A percentile compares a stretch with the other conserved stretches of the same genome.
Evolutionary conservation across 1,140 invertebrate species (phyloP).

Genomic region (Panagrolaimus sp.): DNA sequence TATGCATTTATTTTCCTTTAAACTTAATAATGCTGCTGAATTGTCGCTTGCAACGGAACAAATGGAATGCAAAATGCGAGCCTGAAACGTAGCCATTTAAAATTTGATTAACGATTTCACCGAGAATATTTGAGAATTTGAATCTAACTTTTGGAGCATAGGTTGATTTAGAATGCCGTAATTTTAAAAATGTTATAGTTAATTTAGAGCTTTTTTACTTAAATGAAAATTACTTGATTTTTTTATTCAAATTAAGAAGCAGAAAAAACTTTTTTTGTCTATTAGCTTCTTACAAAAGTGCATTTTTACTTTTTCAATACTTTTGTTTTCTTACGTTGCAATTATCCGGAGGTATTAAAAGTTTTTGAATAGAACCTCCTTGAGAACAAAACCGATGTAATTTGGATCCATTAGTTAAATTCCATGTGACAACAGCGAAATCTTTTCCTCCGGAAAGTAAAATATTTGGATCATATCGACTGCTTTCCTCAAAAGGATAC

Average conservation of each 20-base stretch:
- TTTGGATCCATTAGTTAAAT: constrained; percentile 79
- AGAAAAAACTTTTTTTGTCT: background rate
- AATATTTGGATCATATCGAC: constrained; percentile 83
- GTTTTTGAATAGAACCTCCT: constrained; percentile 75
- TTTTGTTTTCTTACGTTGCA: constrained; percentile 77
- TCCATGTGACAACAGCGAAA: constrained; percentile 95
- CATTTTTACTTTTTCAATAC: too few species aligned
- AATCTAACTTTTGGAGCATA: too few species aligned
- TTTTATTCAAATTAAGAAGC: constrained; percentile 11
- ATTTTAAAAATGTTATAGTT: too few species aligned
- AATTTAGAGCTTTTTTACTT: too few species aligned
- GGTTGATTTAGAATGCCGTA: too few species aligned
- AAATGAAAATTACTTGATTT: too few species aligned
- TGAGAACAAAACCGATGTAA: constrained; percentile 94
- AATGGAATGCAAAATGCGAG: constrained; percentile 84
- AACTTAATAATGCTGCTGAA: constrained; percentile 84
- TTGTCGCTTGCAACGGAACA: constrained; percentile 95
- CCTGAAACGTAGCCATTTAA: constrained; percentile 67
- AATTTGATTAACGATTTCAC: too few species aligned
- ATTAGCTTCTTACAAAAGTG: background rate
- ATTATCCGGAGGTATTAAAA: constrained; percentile 82
- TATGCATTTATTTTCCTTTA: constrained; percentile 88
- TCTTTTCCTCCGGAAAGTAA: constrained; percentile 91
- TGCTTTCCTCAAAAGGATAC: constrained; percentile 84
- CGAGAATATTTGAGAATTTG: too few species aligned